These are phyloP conservation scores for Chelidonichthys spinosus DNA, from an alignment of 2,797 vertebrate genomes.

Conservation along the genomic window DNA sequence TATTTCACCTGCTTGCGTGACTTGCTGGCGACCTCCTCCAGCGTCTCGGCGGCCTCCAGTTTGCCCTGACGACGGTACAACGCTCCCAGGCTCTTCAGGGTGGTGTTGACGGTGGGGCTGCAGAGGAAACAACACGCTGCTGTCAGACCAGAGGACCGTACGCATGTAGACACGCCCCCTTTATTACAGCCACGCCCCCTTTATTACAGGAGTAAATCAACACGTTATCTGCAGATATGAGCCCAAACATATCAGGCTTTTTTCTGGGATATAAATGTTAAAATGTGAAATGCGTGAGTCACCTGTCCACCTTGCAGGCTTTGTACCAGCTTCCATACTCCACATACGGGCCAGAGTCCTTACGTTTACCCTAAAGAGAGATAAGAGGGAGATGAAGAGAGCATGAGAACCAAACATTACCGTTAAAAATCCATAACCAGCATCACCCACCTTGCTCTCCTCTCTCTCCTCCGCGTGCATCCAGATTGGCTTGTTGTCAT, in stretches of 20 bases:
- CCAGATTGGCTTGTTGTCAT: constrained; percentile 94
- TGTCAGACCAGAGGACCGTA: too few relatives aligned
- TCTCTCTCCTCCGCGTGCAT: constrained; percentile 94
- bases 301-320: constrained; percentile 94
- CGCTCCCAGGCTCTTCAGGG: constrained; percentile 89
- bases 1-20: constrained; percentile 89
- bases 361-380: constrained; percentile 82
- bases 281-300: constrained; percentile 22
- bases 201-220: too few relatives aligned
- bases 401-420: constrained; percentile 7
- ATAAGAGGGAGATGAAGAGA: not conserved
- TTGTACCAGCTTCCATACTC: constrained; percentile 95
- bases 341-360: constrained; percentile 84
- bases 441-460: constrained; percentile 88
- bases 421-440: constrained; percentile 1
- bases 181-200: too few relatives aligned
- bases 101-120: constrained; percentile 92
- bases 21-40: constrained; percentile 91
- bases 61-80: constrained; percentile 93
- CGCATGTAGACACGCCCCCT: too few relatives aligned
- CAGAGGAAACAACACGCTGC: too few relatives aligned
- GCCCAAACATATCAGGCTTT: not conserved
- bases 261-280: not conserved
- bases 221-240: not conserved
- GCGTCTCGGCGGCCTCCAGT: constrained; percentile 89